A percentile compares a stretch with the other conserved stretches of the same genome.
Conservation (phyloP, 1,140 invertebrate genomes). For the Himalopsyche phryganea region DNA sequence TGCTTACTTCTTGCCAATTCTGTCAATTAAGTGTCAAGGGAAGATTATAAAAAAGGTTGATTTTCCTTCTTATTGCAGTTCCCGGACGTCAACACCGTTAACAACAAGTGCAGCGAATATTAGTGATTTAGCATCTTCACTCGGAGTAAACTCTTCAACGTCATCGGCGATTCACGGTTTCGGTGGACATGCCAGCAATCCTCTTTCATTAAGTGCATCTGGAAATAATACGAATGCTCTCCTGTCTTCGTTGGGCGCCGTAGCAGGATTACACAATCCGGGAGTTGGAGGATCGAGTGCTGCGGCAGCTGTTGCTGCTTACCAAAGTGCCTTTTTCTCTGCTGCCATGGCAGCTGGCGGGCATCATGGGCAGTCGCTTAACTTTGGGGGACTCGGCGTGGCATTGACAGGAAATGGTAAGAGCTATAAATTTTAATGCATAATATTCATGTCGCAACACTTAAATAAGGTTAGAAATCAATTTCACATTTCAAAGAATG, state of each 20-base stretch:
- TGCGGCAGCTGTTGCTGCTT: slow-evolving; percentile 46
- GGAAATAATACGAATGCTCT: slow-evolving; percentile 17
- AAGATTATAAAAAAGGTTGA: no score
- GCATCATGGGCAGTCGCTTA: slow-evolving; percentile 33
- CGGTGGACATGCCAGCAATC: background rate
- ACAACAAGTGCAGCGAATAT: slow-evolving; percentile 15
- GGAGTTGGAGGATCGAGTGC: slow-evolving; percentile 32
- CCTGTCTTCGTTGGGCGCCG: slow-evolving; percentile 14
- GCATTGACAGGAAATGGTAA: slow-evolving; percentile 30
- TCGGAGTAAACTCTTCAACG: background rate
- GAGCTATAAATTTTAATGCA: background rate
- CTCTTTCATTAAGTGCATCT: background rate
- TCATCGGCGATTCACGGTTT: slow-evolving; percentile 2
- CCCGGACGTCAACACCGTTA: slow-evolving; percentile 32
- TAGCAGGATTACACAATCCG: slow-evolving; percentile 33
- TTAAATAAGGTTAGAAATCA: no score
- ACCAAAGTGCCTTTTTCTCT: slow-evolving; percentile 50
- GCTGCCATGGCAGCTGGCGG: slow-evolving; percentile 41
- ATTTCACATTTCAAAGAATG: background rate
- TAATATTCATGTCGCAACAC: slow-evolving; percentile 1
- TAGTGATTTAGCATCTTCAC: slow-evolving; percentile 23
- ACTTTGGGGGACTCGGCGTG: slow-evolving; percentile 29
- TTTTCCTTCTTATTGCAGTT: slow-evolving; percentile 13
- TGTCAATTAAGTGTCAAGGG: no score
- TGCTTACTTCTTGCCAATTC: no score